phyloP scores from a whole-genome alignment of 2,797 vertebrate species.

The Okamejei kenojei region DNA sequence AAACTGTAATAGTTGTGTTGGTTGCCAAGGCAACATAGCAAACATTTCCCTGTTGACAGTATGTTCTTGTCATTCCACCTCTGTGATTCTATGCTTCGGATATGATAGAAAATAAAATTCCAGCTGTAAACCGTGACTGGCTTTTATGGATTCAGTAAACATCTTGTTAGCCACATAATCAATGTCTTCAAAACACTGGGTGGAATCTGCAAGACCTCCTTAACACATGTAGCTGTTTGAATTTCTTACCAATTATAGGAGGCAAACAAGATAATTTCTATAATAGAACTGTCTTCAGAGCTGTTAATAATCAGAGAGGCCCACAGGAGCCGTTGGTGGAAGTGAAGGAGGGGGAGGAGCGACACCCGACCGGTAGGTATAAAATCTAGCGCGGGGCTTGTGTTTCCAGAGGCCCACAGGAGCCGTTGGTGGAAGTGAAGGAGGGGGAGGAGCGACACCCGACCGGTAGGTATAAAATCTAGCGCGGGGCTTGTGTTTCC shows the following conservation, averaged over 20 bases:
- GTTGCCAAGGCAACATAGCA: slow-evolving; percentile 30
- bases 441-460: too few relatives aligned
- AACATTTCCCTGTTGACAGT: not conserved
- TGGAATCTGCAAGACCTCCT: not conserved
- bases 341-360: too few relatives aligned
- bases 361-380: too few relatives aligned
- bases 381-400: too few relatives aligned
- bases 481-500: too few relatives aligned
- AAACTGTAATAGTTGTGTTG: not conserved
- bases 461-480: too few relatives aligned
- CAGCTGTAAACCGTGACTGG: not conserved
- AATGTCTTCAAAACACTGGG: not conserved
- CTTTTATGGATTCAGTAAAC: not conserved
- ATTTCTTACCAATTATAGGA: too few relatives aligned
- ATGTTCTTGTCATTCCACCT: not conserved
- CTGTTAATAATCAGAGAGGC: too few relatives aligned
- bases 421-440: too few relatives aligned
- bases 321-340: too few relatives aligned
- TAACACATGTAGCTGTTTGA: not conserved
- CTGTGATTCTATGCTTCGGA: not conserved
- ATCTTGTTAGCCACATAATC: not conserved
- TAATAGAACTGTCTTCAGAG: not conserved
- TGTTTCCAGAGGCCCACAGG: too few relatives aligned
- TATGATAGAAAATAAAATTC: not conserved
- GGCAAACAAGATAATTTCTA: not conserved